phyloP scores from a whole-genome alignment of 1,140 invertebrate species.

The Pseudobourletiella spinata region DNA sequence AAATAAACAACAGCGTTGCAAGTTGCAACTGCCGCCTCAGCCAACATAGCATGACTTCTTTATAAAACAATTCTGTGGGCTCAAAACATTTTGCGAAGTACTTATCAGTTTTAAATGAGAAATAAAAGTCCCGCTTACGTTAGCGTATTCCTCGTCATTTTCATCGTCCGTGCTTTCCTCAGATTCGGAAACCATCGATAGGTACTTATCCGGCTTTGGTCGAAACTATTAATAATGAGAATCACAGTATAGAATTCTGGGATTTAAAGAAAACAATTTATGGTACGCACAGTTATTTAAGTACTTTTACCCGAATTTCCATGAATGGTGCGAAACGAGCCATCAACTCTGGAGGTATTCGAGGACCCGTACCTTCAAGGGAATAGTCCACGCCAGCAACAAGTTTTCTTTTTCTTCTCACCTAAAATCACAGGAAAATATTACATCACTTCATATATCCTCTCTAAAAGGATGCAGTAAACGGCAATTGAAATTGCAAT shows the following conservation, averaged over 20 bases:
- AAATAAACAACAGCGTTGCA: no score
- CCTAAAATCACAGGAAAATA: no score
- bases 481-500: no score
- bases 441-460: no score
- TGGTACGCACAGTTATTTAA: no score
- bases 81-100: no score
- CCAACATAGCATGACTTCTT: no score
- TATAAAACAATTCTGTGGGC: no score
- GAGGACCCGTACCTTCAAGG: background rate
- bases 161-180: background rate
- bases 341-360: background rate
- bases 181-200: background rate
- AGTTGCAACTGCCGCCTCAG: no score
- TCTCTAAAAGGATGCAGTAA: no score
- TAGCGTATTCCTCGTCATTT: background rate
- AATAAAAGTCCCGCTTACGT: background rate
- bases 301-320: background rate
- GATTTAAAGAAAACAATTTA: no score
- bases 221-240: background rate
- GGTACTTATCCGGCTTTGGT: background rate
- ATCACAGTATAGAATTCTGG: no score
- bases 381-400: background rate
- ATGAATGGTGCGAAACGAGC: background rate
- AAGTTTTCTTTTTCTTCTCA: background rate
- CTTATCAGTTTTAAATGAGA: background rate